These are phyloP conservation scores for Chrysotoxum bicinctum DNA, from an alignment of 2,888 invertebrate species.

Conservation along the genomic window DNA sequence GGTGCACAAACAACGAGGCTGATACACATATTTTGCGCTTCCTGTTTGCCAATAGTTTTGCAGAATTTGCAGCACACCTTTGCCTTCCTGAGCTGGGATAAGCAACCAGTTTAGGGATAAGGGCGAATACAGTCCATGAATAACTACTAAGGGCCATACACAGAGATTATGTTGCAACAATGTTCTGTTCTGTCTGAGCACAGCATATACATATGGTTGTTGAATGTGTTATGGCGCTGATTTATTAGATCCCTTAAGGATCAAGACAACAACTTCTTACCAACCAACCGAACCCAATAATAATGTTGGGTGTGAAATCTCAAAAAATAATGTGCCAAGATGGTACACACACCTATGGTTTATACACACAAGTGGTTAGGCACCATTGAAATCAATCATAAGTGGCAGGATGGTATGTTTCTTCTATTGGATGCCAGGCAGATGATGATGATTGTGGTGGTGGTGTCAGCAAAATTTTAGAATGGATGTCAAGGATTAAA, in stretches of 20 bases:
- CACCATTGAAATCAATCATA: conserved; percentile 59
- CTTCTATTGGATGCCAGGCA: conserved; percentile 26
- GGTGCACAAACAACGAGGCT: conserved; percentile 45
- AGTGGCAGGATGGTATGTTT: conserved; percentile 34
- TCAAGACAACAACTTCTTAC: conserved; percentile 40
- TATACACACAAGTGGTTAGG: neutral
- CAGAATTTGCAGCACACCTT: conserved; percentile 17
- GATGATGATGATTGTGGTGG: conserved; percentile 11
- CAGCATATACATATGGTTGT: conserved; percentile 22
- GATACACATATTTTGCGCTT: conserved; percentile 28
- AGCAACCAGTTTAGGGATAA: conserved; percentile 20
- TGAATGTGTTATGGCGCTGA: conserved; percentile 42
- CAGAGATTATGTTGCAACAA: neutral
- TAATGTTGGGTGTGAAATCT: conserved; percentile 27
- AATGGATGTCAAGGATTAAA: conserved; percentile 42
- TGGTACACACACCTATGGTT: neutral
- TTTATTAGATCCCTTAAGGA: conserved; percentile 49
- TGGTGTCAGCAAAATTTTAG: conserved; percentile 34
- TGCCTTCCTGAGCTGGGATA: neutral
- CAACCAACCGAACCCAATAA: neutral
- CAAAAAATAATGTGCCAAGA: conserved; percentile 36
- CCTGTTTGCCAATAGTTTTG: conserved; percentile 48
- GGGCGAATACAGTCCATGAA: conserved; percentile 13
- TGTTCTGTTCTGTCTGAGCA: conserved; percentile 1
- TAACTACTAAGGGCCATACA: conserved; percentile 16